These are phyloP conservation scores for Anguilla pacifica DNA, from an alignment of 2,797 vertebrate genomes.

Conservation along the genomic window DNA sequence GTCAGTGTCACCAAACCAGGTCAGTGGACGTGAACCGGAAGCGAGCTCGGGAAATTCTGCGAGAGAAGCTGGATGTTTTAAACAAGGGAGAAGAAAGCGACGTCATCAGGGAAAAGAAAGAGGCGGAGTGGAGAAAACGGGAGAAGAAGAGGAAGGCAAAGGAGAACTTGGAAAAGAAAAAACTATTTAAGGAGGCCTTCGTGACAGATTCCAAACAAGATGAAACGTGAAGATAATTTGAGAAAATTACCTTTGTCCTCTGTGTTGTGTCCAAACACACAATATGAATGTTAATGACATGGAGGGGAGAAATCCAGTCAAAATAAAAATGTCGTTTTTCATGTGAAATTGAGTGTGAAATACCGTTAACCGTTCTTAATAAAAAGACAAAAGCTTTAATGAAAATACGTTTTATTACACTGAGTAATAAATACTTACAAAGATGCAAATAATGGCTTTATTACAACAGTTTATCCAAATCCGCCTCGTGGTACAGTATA, in stretches of 20 bases:
- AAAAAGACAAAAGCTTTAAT: slow-evolving; percentile 62
- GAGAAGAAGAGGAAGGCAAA: slow-evolving; percentile 82
- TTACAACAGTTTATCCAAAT: slow-evolving; percentile 63
- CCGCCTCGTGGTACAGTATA: slow-evolving; percentile 51
- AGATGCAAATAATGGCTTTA: slow-evolving; percentile 77
- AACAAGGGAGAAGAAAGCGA: slow-evolving; percentile 85
- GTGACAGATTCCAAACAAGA: slow-evolving; percentile 50
- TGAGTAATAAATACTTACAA: slow-evolving; percentile 75
- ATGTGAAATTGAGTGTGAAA: neutral
- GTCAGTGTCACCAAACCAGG: slow-evolving; percentile 93
- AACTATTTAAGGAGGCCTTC: slow-evolving; percentile 76
- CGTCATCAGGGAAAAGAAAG: slow-evolving; percentile 73
- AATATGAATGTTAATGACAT: neutral
- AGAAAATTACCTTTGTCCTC: neutral
- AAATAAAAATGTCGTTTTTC: neutral
- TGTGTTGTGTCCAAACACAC: neutral
- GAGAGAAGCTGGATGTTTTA: slow-evolving; percentile 83
- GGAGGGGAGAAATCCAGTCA: neutral
- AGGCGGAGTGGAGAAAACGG: slow-evolving; percentile 77
- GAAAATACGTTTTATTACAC: slow-evolving; percentile 87
- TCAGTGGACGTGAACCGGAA: slow-evolving; percentile 87
- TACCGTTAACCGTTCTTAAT: neutral
- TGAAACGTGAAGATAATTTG: slow-evolving; percentile 35
- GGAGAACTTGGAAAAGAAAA: slow-evolving; percentile 86
- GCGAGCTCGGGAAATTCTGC: slow-evolving; percentile 85